Conservation (phyloP, 1,140 invertebrate genomes). For the Cryptotermes secundus region DNA sequence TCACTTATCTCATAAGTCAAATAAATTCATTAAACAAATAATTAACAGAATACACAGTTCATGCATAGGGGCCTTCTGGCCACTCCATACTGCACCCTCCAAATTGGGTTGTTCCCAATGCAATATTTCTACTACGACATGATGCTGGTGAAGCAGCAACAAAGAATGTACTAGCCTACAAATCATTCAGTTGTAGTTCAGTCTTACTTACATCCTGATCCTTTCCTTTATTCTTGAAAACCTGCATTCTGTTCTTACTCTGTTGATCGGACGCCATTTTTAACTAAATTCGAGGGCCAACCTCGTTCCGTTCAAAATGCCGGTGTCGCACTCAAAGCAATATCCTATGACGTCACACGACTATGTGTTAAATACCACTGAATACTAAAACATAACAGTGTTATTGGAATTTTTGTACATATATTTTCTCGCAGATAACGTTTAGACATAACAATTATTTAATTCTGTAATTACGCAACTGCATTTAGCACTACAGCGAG, state of each 20-base stretch:
- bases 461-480: too few relatives aligned
- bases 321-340: conserved; percentile 28
- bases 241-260: conserved; percentile 80
- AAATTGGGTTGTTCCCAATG: too few relatives aligned
- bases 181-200: not conserved
- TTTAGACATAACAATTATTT: not conserved
- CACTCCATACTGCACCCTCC: too few relatives aligned
- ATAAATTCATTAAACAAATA: too few relatives aligned
- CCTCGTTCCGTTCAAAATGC: conserved; percentile 33
- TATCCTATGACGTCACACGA: not conserved
- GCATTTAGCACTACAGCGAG: not conserved
- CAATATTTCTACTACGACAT: not conserved
- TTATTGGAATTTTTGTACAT: not conserved
- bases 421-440: not conserved
- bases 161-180: not conserved
- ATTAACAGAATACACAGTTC: too few relatives aligned
- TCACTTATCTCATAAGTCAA: too few relatives aligned
- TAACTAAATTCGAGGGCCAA: conserved; percentile 44
- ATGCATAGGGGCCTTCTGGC: too few relatives aligned
- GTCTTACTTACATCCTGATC: conserved; percentile 88
- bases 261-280: conserved; percentile 77
- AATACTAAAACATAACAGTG: not conserved
- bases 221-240: conserved; percentile 96
- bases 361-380: not conserved
- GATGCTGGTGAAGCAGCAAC: not conserved